Base-by-base conservation (phyloP, 2,888 invertebrate genomes). In the Alcis repandata region DNA sequence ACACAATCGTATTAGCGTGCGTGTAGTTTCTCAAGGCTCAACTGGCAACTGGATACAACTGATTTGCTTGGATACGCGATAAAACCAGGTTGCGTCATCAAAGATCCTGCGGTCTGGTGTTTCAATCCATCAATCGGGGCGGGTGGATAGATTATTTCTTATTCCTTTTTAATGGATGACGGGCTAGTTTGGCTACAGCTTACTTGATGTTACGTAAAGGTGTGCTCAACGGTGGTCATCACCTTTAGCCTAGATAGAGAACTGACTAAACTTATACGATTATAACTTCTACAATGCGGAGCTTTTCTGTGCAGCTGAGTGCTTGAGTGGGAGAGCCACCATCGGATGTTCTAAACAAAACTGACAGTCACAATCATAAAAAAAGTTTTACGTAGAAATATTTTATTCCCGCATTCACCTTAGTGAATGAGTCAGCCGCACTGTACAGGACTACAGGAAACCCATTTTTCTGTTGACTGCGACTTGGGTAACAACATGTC, bases 1-100 rank as follows among this genome's bases (percentile, higher is more conserved):
- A 63, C 62, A 65, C 60, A 54, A 43, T 61, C 43, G 59, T 67
- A 69, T 59, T 60, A 59, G 43, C 53, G 38, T 41, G 62, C 43
- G 52, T 67, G 49, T 61, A 40, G 38, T 48, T 32, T 49, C 20
- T 59, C 53, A 60, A 53, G 43, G 19, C 46, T 60, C 58, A 7
- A 48, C 10, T 38, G 43, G 19, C 22, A 51, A 43, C 51, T 43
- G 61, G 59, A 64, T 67, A 38, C 45, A 67, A 59, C 59, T 38
- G 41, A 58, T 58, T 40, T 43, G 32, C 17, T 15, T 57, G 15
- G 53, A 43, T 46, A 43, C 54, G 15, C 36, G 41, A 41, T 51
- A 19, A 51, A 20, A 13, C 11, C 8, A 13, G 8, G 19, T 36
- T 36, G 19, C 51, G 51, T 51, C 33, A 51, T 32, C 32, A n/a